A percentile compares a stretch with the other conserved stretches of the same genome.
Conservation (phyloP, 2,888 invertebrate genomes). For the Allolobophora icterica region DNA sequence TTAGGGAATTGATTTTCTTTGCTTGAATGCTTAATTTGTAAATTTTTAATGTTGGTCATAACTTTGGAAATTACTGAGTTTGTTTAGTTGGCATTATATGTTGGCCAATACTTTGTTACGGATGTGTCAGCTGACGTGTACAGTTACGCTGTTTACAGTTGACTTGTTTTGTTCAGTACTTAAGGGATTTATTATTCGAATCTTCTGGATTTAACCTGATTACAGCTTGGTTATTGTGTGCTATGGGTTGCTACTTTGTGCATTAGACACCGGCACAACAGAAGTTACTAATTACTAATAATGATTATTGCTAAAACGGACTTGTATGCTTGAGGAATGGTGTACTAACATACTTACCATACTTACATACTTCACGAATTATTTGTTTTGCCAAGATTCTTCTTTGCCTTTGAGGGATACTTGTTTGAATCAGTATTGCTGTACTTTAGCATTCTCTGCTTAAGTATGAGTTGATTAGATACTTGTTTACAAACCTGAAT, state of each 20-base stretch:
- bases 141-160: not conserved
- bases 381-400: not conserved
- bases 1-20: not conserved
- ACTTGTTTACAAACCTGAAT: not conserved
- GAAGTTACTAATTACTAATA: no score
- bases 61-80: not conserved
- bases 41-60: constrained; percentile 5
- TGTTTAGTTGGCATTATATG: not conserved
- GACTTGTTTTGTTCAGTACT: not conserved
- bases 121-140: not conserved
- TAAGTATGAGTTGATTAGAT: not conserved
- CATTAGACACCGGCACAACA: no score
- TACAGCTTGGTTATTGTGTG: no score
- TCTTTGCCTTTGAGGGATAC: not conserved
- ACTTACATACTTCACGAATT: not conserved
- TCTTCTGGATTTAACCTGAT: no score
- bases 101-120: not conserved
- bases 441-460: constrained; percentile 6
- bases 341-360: not conserved
- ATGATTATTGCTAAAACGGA: not conserved
- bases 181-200: no score
- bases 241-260: no score
- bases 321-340: not conserved
- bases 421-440: not conserved
- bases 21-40: constrained; percentile 17